A percentile compares a stretch with the other conserved stretches of the same genome.
Conservation (phyloP, 2,888 invertebrate genomes). For the Patella pellucida region DNA sequence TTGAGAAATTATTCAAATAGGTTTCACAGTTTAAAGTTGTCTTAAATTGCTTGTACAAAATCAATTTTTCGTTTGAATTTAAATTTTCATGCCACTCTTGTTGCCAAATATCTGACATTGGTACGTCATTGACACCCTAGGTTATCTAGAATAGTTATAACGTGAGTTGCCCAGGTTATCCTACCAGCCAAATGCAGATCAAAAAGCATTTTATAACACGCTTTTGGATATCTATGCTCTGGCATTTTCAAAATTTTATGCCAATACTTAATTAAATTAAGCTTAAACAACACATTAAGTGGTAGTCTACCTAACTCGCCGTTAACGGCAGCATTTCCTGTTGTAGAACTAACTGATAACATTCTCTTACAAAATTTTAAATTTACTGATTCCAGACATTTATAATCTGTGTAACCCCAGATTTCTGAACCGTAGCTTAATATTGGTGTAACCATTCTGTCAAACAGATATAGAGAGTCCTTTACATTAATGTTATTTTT, state of each 20-base stretch:
- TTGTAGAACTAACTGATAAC: slow-evolving; percentile 13
- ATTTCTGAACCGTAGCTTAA: slow-evolving; percentile 20
- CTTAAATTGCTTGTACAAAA: neutral
- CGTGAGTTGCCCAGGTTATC: slow-evolving; percentile 16
- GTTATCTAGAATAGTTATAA: slow-evolving; percentile 14
- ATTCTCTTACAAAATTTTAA: slow-evolving; percentile 19
- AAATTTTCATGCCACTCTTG: neutral
- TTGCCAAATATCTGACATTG: slow-evolving; percentile 13
- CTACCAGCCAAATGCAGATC: slow-evolving; percentile 14
- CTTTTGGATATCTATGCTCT: slow-evolving; percentile 21
- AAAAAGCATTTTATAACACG: slow-evolving; percentile 23
- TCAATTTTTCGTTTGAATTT: neutral
- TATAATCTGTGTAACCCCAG: slow-evolving; percentile 20
- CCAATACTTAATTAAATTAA: slow-evolving; percentile 21
- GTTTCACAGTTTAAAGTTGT: neutral
- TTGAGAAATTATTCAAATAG: neutral
- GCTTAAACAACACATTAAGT: neutral
- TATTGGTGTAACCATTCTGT: slow-evolving; percentile 20
- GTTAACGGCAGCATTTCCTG: slow-evolving; percentile 18
- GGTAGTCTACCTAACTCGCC: slow-evolving; percentile 24
- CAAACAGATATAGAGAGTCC: slow-evolving; percentile 20
- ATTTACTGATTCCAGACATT: slow-evolving; percentile 16
- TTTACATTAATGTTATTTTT: slow-evolving; percentile 6
- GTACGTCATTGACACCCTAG: slow-evolving; percentile 11
- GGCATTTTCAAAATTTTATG: slow-evolving; percentile 20